These are phyloP conservation scores for Nannospalax galili DNA, from an alignment of 2,113 vertebrate genomes.

Conservation along the genomic window DNA sequence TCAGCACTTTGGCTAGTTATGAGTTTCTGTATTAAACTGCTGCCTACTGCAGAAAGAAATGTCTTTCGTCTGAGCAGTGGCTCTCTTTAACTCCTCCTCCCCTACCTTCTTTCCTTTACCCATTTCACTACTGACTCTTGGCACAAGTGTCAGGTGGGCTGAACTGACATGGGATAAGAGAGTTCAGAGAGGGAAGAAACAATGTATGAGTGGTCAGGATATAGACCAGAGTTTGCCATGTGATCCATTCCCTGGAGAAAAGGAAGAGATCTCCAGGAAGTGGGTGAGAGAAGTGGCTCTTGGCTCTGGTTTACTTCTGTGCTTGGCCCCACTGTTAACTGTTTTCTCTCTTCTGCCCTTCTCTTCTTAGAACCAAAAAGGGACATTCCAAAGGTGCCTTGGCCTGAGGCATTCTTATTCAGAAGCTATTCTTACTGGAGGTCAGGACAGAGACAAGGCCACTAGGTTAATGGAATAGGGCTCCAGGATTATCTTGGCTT, in stretches of 20 bases:
- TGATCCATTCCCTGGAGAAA: not conserved
- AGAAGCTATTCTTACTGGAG: conserved; percentile 12
- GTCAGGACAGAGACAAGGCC: conserved; percentile 25
- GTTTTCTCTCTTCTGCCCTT: not conserved
- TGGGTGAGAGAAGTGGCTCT: not conserved
- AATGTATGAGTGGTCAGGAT: not conserved
- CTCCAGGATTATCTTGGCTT: not conserved
- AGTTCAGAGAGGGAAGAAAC: not conserved
- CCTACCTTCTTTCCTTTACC: not conserved
- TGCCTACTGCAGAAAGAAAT: not conserved
- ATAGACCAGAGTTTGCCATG: not conserved
- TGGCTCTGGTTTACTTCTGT: not conserved
- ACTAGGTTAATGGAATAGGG: conserved; percentile 61
- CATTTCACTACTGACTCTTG: not conserved
- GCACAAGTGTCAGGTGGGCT: not conserved
- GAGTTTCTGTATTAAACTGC: not conserved
- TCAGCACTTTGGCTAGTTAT: not conserved
- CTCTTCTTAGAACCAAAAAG: not conserved
- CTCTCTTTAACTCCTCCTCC: not conserved
- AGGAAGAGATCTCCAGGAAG: not conserved
- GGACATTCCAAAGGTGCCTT: conserved; percentile 32
- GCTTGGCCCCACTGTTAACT: not conserved
- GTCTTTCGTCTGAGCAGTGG: no score
- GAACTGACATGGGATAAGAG: not conserved
- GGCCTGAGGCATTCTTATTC: not conserved